phyloP scores from a whole-genome alignment of 2,113 vertebrate genomes.

The Lepisosteus oculatus region DNA sequence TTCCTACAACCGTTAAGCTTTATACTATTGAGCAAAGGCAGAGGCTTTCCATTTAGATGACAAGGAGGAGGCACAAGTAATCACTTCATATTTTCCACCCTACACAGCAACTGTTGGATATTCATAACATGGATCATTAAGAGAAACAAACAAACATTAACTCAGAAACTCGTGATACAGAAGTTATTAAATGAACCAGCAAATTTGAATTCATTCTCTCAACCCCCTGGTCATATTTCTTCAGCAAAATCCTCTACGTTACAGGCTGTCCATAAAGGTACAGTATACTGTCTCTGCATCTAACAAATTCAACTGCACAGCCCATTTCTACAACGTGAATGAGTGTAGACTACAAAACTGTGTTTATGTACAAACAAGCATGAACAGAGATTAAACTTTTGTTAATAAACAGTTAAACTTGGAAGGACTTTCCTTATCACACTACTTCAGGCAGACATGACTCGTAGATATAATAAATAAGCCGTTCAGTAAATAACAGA shows the following conservation, averaged over 20 bases:
- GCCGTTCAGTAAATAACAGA: no score
- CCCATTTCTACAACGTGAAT: neutral
- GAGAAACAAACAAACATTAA: slow-evolving; percentile 13
- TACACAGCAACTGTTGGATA: neutral
- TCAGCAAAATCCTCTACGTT: neutral
- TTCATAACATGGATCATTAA: slow-evolving; percentile 5
- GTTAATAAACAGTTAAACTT: neutral
- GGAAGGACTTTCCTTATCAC: neutral
- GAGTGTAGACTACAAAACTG: neutral
- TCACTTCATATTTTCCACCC: neutral
- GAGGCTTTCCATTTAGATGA: neutral
- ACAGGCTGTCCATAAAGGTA: neutral
- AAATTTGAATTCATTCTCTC: slow-evolving; percentile 3
- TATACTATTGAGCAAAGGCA: no score
- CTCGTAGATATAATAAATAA: neutral
- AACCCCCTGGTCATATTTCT: neutral
- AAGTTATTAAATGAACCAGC: slow-evolving; percentile 11
- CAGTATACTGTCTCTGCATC: neutral
- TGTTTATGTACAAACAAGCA: neutral
- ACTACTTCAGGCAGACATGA: neutral
- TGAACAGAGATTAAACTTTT: slow-evolving; percentile 7
- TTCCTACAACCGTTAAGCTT: no score
- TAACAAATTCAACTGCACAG: neutral
- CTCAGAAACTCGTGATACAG: neutral
- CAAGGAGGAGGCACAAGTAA: neutral